phyloP scores from a whole-genome alignment of 1,140 invertebrate genomes.

The Megalonaias nervosa region DNA sequence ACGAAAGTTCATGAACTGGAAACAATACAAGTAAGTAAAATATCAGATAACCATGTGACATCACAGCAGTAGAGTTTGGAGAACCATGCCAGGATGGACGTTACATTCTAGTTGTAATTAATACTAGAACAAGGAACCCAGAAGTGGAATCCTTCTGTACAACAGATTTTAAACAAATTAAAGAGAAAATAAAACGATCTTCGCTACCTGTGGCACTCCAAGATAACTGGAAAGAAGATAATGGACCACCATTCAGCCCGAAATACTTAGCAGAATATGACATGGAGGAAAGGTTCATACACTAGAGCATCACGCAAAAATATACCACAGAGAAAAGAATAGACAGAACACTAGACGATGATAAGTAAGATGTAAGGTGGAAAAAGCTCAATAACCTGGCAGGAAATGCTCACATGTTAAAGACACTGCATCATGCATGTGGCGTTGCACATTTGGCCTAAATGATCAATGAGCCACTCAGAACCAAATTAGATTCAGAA shows the following conservation, averaged over 20 bases:
- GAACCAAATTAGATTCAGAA: conserved; percentile 4
- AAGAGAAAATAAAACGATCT: conserved; percentile 6
- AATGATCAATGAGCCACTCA: conserved; percentile 1
- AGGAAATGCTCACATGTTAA: conserved; percentile 1
- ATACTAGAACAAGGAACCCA: conserved; percentile 52
- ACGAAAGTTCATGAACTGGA: conserved; percentile 27
- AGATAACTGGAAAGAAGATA: neutral
- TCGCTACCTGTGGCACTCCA: conserved; percentile 13
- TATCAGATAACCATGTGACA: conserved; percentile 38
- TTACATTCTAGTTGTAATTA: conserved; percentile 42
- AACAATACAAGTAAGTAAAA: conserved; percentile 12
- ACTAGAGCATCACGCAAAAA: conserved; percentile 11
- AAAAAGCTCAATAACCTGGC: neutral
- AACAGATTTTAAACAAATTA: conserved; percentile 17
- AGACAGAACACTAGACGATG: neutral
- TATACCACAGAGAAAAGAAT: neutral
- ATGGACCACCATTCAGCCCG: conserved; percentile 16
- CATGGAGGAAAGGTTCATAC: conserved; percentile 14
- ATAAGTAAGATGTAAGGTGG: neutral
- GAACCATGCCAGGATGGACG: conserved; percentile 41
- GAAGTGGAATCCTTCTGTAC: conserved; percentile 33
- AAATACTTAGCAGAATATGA: conserved; percentile 13
- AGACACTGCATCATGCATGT: conserved; percentile 15
- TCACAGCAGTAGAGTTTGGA: conserved; percentile 45
- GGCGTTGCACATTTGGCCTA: too few relatives aligned